Evolutionary conservation across 2,888 invertebrate species (phyloP), one percentile per base, ranked within the genome.

Genomic region (Callinectes sapidus): DNA sequence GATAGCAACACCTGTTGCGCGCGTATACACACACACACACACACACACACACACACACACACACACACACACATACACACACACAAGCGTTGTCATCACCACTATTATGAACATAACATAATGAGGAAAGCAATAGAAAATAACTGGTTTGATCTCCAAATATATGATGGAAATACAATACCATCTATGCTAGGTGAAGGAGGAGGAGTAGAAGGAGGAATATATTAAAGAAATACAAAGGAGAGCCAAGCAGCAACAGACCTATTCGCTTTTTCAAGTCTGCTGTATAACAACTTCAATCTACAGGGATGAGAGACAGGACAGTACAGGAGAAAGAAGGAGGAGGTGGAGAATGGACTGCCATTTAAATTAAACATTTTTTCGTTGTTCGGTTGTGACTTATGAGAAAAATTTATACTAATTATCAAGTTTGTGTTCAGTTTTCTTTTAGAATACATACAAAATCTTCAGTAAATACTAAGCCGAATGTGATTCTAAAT

Each of bases 1-100:
- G 32, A n/a, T 61, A 32, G 10, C 18, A 55, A 55, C 88, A 54
- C 55, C 61, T 54, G 32, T 88, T 54, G 32, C 61, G 55, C 88
- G 55, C 54, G 35, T 61, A 16, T 35, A 18, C 54, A 88, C 32
- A 88, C 55, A 88, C 55, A 88, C 55, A 88, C 55, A 88, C 88
- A 88, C 55, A 88, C 55, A 88, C 88, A 88, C 55, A 88, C 55
- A 88, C 55, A 88, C 32, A 61, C 55, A 88, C 55, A 88, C 55
- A 88, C 55, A 88, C 55, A 88, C 55, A 88, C 55, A 88, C 81
- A 88, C 55, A 88, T 32, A 88, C 55, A 88, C 28, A 88, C 88
- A 88, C 54, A 88, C 88, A 88, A n/a, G n/a, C n/a, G n/a, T 23
- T 5, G n/a, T 71, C 66, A 71, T 23, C n/a, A 23, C 66, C 66